These are phyloP conservation scores for Drosophila parvula DNA, from an alignment of 1,140 invertebrate species.

Conservation along the genomic window DNA sequence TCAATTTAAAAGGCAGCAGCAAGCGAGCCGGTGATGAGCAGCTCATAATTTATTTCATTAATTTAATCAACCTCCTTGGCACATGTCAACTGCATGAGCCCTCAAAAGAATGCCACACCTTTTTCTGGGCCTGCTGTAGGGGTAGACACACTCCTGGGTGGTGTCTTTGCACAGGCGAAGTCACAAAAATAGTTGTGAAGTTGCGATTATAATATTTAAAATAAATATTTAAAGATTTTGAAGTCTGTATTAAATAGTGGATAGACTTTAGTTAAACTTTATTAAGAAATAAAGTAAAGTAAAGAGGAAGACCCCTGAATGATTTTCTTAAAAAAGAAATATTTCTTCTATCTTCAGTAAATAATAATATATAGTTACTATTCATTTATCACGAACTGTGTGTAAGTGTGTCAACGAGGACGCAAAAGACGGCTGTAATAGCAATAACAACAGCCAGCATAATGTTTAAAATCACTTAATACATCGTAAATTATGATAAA, in stretches of 20 bases:
- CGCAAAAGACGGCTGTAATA: constrained; percentile 39
- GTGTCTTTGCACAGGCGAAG: constrained; percentile 2
- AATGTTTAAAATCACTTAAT: constrained; percentile 81
- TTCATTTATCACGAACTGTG: constrained; percentile 2
- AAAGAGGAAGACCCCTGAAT: background rate
- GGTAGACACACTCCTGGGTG: background rate
- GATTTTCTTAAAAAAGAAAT: too few relatives aligned
- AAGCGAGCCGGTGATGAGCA: constrained; percentile 50
- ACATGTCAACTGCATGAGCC: constrained; percentile 76
- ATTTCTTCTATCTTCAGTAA: too few relatives aligned
- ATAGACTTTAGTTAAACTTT: background rate
- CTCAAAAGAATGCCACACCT: constrained; percentile 56
- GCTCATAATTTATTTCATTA: constrained; percentile 83
- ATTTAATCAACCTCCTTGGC: constrained; percentile 80
- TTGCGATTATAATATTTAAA: background rate
- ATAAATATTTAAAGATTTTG: background rate
- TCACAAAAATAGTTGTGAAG: background rate
- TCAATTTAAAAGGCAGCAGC: constrained; percentile 69
- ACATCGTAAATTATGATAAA: constrained; percentile 79
- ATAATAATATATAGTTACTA: background rate
- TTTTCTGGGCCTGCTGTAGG: constrained; percentile 5
- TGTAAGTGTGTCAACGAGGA: constrained; percentile 33
- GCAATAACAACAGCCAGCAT: constrained; percentile 55
- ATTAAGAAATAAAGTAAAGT: too few relatives aligned
- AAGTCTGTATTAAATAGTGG: background rate